phyloP scores from a whole-genome alignment of 1,140 invertebrate species.

The Macrotrachela quadricornifera region DNA sequence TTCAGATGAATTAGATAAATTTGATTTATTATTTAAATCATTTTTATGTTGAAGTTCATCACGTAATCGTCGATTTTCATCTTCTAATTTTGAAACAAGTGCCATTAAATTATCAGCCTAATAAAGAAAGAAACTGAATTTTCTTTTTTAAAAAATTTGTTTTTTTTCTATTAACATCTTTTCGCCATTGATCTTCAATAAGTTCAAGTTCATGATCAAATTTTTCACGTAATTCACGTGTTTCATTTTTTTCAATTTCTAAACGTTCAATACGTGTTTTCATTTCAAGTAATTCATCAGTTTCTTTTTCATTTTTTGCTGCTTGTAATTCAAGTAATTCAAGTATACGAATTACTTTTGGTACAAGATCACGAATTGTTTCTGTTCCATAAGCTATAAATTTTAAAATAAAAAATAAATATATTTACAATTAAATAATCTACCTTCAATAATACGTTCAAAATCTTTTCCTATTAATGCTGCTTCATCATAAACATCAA shows the following conservation, averaged over 20 bases:
- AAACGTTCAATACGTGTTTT: constrained; percentile 51
- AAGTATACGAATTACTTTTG: constrained; percentile 32
- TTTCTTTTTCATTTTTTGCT: constrained; percentile 64
- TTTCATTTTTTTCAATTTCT: no score
- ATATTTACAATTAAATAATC: no score
- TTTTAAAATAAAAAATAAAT: constrained; percentile 14
- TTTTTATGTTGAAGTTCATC: background rate
- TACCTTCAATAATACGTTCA: constrained; percentile 66
- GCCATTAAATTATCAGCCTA: constrained; percentile 53
- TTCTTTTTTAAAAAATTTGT: no score
- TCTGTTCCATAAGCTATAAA: constrained; percentile 54
- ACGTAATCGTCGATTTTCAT: constrained; percentile 61
- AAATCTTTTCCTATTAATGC: constrained; percentile 93
- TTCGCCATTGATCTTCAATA: constrained; percentile 77
- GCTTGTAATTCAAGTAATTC: constrained; percentile 74
- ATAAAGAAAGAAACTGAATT: no score
- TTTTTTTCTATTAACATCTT: constrained; percentile 41
- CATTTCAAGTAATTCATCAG: constrained; percentile 55
- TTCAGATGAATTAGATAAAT: no score
- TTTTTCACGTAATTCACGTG: constrained; percentile 23
- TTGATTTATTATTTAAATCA: no score
- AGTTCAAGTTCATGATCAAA: constrained; percentile 53
- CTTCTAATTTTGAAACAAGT: constrained; percentile 57
- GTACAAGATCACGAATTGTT: constrained; percentile 62
- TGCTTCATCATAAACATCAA: constrained; percentile 86